A percentile compares a stretch with the other conserved stretches of the same genome.
Evolutionary conservation across 1,140 invertebrate genomes (phyloP).

Genomic region (Lucilia cuprina): DNA sequence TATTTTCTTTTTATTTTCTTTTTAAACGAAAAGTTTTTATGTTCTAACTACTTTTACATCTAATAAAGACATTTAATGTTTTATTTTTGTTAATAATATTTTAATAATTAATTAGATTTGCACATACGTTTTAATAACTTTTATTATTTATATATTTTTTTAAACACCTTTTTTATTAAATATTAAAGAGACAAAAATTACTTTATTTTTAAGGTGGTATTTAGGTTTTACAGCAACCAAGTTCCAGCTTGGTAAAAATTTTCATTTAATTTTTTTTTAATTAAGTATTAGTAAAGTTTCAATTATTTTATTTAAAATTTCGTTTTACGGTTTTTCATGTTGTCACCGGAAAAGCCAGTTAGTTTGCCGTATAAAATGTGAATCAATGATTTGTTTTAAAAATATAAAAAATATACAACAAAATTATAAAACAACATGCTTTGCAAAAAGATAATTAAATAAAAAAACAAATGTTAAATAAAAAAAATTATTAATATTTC

Average conservation of each 20-base stretch:
- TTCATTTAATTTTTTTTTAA: not conserved
- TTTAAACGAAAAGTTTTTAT: not conserved
- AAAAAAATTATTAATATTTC: no score
- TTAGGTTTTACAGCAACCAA: not conserved
- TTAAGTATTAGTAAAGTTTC: not conserved
- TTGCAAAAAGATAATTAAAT: no score
- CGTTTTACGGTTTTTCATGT: not conserved
- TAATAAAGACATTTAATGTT: constrained; percentile 27
- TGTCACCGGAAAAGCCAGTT: constrained; percentile 32
- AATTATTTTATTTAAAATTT: not conserved
- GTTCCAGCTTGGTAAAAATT: constrained; percentile 13
- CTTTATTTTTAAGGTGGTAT: not conserved
- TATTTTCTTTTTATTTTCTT: not conserved
- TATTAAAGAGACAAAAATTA: not conserved
- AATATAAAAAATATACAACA: no score
- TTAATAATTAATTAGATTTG: constrained; percentile 10
- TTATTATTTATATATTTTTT: not conserved
- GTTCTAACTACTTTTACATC: constrained; percentile 23
- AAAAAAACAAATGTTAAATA: no score
- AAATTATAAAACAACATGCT: no score
- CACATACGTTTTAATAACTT: not conserved
- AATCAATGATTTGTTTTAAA: not conserved
- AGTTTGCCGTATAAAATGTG: constrained; percentile 27
- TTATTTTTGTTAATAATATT: not conserved
- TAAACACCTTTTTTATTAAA: not conserved